Base-by-base conservation (phyloP, 2,113 vertebrate species). In the Laterallus jamaicensis region DNA sequence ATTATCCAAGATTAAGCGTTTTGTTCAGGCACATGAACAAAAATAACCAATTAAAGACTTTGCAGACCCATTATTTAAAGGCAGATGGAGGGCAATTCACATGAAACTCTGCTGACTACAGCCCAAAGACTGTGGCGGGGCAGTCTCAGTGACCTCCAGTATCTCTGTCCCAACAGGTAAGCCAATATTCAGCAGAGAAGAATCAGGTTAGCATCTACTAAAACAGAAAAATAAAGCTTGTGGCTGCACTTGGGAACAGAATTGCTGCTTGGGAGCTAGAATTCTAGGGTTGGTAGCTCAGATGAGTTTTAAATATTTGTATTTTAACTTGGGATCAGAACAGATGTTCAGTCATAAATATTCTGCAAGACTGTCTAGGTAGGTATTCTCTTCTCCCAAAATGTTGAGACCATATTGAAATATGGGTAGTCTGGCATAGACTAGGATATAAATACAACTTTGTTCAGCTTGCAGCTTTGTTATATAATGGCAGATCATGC, bases 1-100 rank as follows among this genome's bases (percentile, higher is more conserved):
- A 98, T 99, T 98, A 99, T 91, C 95, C 96, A 95, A 97, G 97
- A 95, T 97, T 98, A 98, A 98, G 98, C 96, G 97, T 98, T 97
- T 98, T 98, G 98, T 97, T 98, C 98, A 97, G 97, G 96, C 94
- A 96, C 95, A 94, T 94, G 97, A 97, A 95, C 97, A 95, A 98
- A 98, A 98, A 98, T 97, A 97, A 97, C 97, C 92, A 96, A 94
- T 98, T 98, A 98, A 96, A 96, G 96, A 68, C 96, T 97, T 97
- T 98, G 96, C 85, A 50, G 83, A 67, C 80, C 64, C 80, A 82
- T 86, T 98, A 98, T 98, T 98, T 98, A 99, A 98, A 88, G 93
- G 84, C 82, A 67, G 80, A 28, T 55, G 73, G 67, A 35, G 31
- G 22, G 35, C 60, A 91, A n/a, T 26, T 44, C 67, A 42, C 24